Percentiles rank a stretch among this genome's conserved stretches.
Conservation (phyloP, 2,888 invertebrate species). For the Pseudococcus jackbeardsleyi region DNA sequence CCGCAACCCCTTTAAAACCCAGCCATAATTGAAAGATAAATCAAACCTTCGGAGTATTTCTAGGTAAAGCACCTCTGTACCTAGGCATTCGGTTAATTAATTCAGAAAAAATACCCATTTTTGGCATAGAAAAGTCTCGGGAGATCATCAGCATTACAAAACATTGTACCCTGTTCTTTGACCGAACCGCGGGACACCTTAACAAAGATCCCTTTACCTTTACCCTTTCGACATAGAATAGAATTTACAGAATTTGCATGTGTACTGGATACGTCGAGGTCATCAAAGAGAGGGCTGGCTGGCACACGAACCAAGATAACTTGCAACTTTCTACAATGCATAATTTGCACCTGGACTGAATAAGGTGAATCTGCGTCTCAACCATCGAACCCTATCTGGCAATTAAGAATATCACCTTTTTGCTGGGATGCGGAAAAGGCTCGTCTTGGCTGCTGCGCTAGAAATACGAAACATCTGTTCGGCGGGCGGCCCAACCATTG, state of each 20-base stretch:
- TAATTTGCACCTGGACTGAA: neutral
- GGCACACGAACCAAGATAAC: neutral
- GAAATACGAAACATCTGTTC: neutral
- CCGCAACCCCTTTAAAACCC: neutral
- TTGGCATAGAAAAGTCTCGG: neutral
- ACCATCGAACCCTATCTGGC: neutral
- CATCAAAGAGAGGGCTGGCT: neutral
- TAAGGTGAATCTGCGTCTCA: neutral
- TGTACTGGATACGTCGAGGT: neutral
- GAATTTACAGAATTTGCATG: neutral
- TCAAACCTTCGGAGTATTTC: neutral
- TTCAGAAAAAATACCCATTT: neutral
- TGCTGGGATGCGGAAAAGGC: neutral
- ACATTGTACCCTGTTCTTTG: neutral
- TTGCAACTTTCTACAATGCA: conserved; percentile 7
- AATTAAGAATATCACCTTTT: neutral
- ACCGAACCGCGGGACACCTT: neutral
- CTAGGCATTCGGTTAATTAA: neutral
- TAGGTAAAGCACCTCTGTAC: neutral
- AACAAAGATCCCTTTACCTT: neutral
- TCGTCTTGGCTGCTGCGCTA: conserved; percentile 4
- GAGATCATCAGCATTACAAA: neutral
- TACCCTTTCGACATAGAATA: neutral
- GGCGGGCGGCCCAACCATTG: neutral
- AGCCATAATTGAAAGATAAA: neutral